A percentile compares a stretch with the other conserved stretches of the same genome.
Conservation (phyloP, 2,888 invertebrate genomes). For the Teinopalpus imperialis region DNA sequence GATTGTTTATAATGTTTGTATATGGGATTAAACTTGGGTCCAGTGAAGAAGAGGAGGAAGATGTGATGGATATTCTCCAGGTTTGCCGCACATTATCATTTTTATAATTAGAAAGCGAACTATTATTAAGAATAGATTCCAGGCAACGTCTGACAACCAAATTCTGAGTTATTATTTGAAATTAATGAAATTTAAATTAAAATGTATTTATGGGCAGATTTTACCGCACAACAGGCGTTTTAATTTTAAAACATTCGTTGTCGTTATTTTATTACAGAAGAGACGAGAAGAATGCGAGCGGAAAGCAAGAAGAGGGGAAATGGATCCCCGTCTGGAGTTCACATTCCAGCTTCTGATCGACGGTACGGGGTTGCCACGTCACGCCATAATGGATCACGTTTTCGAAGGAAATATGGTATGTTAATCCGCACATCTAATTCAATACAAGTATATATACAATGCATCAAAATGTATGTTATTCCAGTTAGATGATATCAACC, state of each 20-base stretch:
- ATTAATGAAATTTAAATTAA: too few relatives aligned
- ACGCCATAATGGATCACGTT: constrained; percentile 94
- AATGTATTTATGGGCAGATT: too few relatives aligned
- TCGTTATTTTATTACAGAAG: constrained; percentile 54
- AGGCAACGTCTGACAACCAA: too few relatives aligned
- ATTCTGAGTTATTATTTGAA: too few relatives aligned
- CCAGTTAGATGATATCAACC: constrained; percentile 93
- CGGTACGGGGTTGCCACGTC: constrained; percentile 89
- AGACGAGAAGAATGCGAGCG: constrained; percentile 96
- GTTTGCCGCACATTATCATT: too few relatives aligned
- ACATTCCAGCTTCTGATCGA: constrained; percentile 94
- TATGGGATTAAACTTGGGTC: constrained; percentile 79
- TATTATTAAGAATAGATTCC: too few relatives aligned
- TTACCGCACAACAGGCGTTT: too few relatives aligned
- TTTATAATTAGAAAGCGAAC: too few relatives aligned
- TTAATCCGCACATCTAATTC: background rate
- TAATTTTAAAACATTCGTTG: too few relatives aligned
- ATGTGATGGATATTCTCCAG: constrained; percentile 76
- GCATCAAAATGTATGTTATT: constrained; percentile 32
- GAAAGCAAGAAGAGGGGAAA: constrained; percentile 93
- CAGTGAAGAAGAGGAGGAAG: constrained; percentile 83
- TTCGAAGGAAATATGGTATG: constrained; percentile 93
- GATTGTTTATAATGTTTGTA: constrained; percentile 76
- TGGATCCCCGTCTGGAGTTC: constrained; percentile 95
- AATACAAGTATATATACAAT: background rate